phyloP scores from a whole-genome alignment of 2,797 vertebrate species.

The Meriones psammophilus region DNA sequence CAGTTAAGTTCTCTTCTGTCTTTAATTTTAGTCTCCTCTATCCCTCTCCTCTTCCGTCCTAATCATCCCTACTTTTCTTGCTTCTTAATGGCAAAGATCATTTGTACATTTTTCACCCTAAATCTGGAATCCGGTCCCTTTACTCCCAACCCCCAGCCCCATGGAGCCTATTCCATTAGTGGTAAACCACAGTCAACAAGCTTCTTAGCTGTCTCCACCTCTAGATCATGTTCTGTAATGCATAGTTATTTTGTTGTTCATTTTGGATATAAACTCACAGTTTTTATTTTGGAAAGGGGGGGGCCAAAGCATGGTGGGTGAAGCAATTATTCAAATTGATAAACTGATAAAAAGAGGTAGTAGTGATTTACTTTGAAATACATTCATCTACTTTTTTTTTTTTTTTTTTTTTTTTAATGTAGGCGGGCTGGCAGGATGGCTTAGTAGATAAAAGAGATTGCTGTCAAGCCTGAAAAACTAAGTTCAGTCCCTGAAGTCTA shows the following conservation, averaged over 20 bases:
- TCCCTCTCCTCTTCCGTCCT: background rate
- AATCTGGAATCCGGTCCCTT: background rate
- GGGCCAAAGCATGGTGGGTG: background rate
- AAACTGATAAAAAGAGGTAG: conserved; percentile 42
- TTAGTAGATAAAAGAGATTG: background rate
- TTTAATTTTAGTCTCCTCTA: background rate
- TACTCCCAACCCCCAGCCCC: background rate
- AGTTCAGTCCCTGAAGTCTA: background rate
- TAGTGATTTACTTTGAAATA: conserved; percentile 39
- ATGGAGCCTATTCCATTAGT: background rate
- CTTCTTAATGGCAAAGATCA: background rate
- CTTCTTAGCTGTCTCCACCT: background rate
- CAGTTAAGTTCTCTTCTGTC: background rate
- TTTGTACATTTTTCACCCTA: background rate
- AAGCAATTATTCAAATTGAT: conserved; percentile 9
- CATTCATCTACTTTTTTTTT: background rate
- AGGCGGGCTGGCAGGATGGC: background rate
- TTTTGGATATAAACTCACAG: background rate
- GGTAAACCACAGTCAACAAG: background rate
- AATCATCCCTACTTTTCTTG: background rate
- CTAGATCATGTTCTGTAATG: background rate
- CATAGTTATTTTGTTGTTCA: background rate
- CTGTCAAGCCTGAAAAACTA: background rate
- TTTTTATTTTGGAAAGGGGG: background rate
- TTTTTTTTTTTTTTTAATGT: background rate